A percentile compares a stretch with the other conserved stretches of the same genome.
phyloP scores from a whole-genome alignment of 2,888 invertebrate species.

The Hydriomena furcata region DNA sequence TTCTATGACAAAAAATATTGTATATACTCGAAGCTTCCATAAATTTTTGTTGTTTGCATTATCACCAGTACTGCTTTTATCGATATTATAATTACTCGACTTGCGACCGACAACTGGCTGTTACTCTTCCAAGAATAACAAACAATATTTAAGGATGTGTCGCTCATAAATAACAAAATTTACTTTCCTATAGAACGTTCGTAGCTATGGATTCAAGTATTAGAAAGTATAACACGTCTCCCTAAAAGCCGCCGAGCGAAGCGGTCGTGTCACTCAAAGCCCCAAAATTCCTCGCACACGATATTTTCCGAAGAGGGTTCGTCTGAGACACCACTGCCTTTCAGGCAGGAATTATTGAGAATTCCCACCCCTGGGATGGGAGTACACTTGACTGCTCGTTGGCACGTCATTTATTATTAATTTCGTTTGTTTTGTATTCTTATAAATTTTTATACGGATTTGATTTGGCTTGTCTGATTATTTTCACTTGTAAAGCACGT shows the following conservation, averaged over 20 bases:
- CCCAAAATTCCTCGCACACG: conserved; percentile 55
- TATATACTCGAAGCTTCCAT: too few species aligned
- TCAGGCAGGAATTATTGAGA: conserved; percentile 46
- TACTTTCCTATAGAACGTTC: background rate
- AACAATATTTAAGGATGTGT: background rate
- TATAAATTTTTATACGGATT: conserved; percentile 13
- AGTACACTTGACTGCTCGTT: conserved; percentile 48
- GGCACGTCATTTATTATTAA: conserved; percentile 40
- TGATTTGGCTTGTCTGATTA: conserved; percentile 31
- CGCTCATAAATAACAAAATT: background rate
- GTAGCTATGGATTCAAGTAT: conserved; percentile 10
- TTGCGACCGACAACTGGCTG: too few species aligned
- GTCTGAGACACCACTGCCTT: conserved; percentile 49
- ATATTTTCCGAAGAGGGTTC: conserved; percentile 57
- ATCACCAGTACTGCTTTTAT: too few species aligned
- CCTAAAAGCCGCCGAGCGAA: conserved; percentile 49
- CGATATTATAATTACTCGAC: too few species aligned
- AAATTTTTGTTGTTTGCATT: too few species aligned
- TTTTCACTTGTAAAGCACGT: conserved; percentile 44
- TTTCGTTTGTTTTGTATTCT: conserved; percentile 8
- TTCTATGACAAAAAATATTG: too few species aligned
- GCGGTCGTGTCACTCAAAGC: conserved; percentile 56
- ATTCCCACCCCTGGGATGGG: conserved; percentile 48
- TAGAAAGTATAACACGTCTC: conserved; percentile 19
- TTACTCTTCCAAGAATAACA: background rate